phyloP scores from a whole-genome alignment of 2,113 vertebrate genomes.

The Spilogale gracilis region DNA sequence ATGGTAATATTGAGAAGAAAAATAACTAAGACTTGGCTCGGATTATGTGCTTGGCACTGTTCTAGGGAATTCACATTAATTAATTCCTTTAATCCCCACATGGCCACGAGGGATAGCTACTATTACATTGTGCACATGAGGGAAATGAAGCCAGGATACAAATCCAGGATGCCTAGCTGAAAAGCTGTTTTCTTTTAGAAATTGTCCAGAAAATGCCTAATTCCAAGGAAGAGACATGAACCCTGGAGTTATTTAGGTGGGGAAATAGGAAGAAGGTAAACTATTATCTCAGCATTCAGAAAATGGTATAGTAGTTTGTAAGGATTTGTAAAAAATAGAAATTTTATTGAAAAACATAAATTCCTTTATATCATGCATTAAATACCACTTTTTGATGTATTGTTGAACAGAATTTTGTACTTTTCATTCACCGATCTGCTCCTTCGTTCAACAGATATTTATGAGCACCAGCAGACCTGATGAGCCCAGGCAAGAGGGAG shows the following conservation, averaged over 20 bases:
- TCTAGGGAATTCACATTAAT: neutral
- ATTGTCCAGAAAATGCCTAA: neutral
- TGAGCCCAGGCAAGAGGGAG: neutral
- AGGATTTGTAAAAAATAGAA: neutral
- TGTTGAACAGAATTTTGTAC: neutral
- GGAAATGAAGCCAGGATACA: neutral
- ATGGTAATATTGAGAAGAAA: constrained; percentile 8
- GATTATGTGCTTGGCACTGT: neutral
- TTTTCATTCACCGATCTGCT: neutral
- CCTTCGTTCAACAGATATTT: neutral
- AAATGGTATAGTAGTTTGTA: neutral
- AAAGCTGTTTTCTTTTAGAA: constrained; percentile 23
- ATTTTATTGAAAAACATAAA: neutral
- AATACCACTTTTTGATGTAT: neutral
- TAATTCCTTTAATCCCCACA: neutral
- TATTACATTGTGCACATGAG: neutral
- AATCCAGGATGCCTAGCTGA: neutral
- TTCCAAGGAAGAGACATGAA: neutral
- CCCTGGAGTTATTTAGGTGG: neutral
- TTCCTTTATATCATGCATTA: neutral
- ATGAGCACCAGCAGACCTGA: accelerated
- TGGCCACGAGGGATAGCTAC: neutral
- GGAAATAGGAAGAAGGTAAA: neutral
- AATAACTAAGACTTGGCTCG: neutral
- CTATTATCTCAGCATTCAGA: neutral